These are phyloP conservation scores for Drosophila mojavensis DNA, from an alignment of 1,140 invertebrate genomes.

Conservation along the genomic window DNA sequence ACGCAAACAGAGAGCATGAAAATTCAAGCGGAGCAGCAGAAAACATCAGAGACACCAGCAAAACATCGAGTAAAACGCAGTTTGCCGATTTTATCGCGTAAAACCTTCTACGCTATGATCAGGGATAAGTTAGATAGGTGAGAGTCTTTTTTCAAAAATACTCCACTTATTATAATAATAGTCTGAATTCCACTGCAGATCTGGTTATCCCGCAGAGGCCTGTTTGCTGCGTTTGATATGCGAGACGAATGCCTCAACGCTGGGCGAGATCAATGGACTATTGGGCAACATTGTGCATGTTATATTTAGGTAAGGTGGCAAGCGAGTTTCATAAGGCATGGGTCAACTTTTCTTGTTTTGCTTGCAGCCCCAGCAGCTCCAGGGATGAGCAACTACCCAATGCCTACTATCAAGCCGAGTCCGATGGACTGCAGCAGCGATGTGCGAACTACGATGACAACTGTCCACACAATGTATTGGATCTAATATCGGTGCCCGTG, in stretches of 20 bases:
- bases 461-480: slow-evolving; percentile 72
- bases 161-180: neutral
- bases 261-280: slow-evolving; percentile 72
- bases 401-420: slow-evolving; percentile 86
- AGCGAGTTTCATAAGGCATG: too few relatives aligned
- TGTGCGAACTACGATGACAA: slow-evolving; percentile 74
- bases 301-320: slow-evolving; percentile 58
- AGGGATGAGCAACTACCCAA: slow-evolving; percentile 85
- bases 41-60: neutral
- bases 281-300: slow-evolving; percentile 73
- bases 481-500: slow-evolving; percentile 70
- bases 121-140: slow-evolving; percentile 70
- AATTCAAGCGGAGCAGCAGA: neutral
- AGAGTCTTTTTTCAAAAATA: neutral
- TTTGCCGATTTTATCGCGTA: slow-evolving; percentile 54
- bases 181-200: slow-evolving; percentile 26
- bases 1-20: neutral
- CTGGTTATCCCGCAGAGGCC: slow-evolving; percentile 56
- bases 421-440: slow-evolving; percentile 71
- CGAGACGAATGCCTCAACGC: slow-evolving; percentile 70
- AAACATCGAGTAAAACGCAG: slow-evolving; percentile 41
- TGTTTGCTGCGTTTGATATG: slow-evolving; percentile 76
- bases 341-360: too few relatives aligned
- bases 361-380: slow-evolving; percentile 85
- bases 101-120: slow-evolving; percentile 66